Percentiles rank a stretch among this genome's conserved stretches.
Conservation (phyloP, 2,888 invertebrate species). For the Drosophila pegasa region DNA sequence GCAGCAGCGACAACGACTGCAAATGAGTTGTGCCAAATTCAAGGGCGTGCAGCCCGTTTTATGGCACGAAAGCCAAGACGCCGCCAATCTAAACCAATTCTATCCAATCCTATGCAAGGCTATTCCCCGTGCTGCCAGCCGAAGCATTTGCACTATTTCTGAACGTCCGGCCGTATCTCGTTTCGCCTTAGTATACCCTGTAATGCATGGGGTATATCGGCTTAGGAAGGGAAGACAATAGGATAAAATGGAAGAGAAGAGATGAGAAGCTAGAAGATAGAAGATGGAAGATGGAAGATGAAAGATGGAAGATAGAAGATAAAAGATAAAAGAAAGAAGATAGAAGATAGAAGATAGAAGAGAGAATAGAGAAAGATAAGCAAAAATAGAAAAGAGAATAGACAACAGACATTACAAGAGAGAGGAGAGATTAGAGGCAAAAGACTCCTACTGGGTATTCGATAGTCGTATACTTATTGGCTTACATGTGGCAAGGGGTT, state of each 20-base stretch:
- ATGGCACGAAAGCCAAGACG: slow-evolving; percentile 45
- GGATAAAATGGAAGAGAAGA: no score
- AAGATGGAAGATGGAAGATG: background rate
- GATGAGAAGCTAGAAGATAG: background rate
- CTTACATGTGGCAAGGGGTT: slow-evolving; percentile 1
- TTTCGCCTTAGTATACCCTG: slow-evolving; percentile 27
- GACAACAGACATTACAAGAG: background rate
- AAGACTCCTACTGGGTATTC: slow-evolving; percentile 14
- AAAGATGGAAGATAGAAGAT: background rate
- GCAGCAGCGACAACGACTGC: slow-evolving; percentile 12
- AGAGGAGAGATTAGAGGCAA: background rate
- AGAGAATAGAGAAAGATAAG: no score
- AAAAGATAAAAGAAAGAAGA: background rate
- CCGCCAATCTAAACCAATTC: slow-evolving; percentile 53
- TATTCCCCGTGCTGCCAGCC: slow-evolving; percentile 16
- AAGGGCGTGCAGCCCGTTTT: slow-evolving; percentile 50
- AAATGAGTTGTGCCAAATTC: slow-evolving; percentile 61
- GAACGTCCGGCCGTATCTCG: slow-evolving; percentile 56
- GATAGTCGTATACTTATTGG: background rate
- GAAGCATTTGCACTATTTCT: slow-evolving; percentile 57
- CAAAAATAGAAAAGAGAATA: background rate
- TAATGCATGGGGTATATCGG: slow-evolving; percentile 1
- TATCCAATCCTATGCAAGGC: slow-evolving; percentile 15
- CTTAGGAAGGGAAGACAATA: background rate
- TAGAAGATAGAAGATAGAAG: background rate